Conservation (phyloP, 2,888 invertebrate genomes). For the Ernsta delagoae region DNA sequence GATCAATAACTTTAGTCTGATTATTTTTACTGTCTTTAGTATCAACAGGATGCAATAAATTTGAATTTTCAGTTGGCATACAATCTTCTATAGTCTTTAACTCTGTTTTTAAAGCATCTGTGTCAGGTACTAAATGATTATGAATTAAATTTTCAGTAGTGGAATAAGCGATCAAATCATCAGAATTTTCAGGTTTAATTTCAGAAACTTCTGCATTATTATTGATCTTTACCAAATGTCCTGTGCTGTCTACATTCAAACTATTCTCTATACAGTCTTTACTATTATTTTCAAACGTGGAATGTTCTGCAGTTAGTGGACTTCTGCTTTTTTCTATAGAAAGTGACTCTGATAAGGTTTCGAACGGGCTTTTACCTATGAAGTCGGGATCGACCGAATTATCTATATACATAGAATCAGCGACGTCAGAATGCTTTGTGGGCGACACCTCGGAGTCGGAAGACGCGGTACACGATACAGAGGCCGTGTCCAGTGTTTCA, state of each 20-base stretch:
- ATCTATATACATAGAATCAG: neutral
- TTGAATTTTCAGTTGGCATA: neutral
- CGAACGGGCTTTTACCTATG: constrained; percentile 26
- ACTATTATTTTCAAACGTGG: neutral
- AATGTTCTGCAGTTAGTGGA: constrained; percentile 17
- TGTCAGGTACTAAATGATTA: neutral
- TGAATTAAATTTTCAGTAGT: neutral
- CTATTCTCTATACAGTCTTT: neutral
- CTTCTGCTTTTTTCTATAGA: constrained; percentile 26
- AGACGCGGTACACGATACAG: constrained; percentile 49
- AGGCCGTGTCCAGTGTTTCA: constrained; percentile 55
- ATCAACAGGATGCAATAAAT: neutral
- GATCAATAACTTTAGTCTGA: neutral
- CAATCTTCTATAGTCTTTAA: neutral
- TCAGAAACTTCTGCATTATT: neutral
- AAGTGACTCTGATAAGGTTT: constrained; percentile 17
- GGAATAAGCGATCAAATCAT: neutral
- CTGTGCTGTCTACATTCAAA: neutral
- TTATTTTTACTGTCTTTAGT: neutral
- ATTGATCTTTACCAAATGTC: neutral
- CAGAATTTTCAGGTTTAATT: neutral
- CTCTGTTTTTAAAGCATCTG: neutral
- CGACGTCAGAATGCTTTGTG: constrained; percentile 45
- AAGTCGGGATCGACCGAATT: constrained; percentile 1
- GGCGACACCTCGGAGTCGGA: constrained; percentile 56